These are phyloP conservation scores for Plecotus auritus DNA, from an alignment of 2,113 vertebrate genomes.

Conservation along the genomic window DNA sequence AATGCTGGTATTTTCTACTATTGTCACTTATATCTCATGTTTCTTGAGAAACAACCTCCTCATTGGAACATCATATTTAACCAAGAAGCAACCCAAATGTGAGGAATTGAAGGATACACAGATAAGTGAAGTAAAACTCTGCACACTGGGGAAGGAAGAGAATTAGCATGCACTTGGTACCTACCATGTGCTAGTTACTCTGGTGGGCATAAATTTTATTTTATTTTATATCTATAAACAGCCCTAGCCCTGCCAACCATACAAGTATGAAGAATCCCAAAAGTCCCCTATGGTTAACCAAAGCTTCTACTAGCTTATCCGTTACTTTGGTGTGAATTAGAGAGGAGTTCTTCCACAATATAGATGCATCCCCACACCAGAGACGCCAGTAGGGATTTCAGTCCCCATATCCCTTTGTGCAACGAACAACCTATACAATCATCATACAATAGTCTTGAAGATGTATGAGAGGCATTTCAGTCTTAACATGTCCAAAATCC, in stretches of 20 bases:
- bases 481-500: neutral
- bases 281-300: neutral
- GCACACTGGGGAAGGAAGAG: neutral
- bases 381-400: neutral
- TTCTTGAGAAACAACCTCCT: neutral
- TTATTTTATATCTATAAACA: neutral
- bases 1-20: neutral
- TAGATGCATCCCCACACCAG: neutral
- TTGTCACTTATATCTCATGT: neutral
- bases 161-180: neutral
- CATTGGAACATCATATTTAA: neutral
- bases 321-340: neutral
- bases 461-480: neutral
- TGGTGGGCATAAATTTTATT: neutral
- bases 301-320: neutral
- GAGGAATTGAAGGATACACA: neutral
- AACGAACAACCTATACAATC: neutral
- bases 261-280: neutral
- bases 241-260: neutral
- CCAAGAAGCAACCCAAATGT: neutral
- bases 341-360: neutral
- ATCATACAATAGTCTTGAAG: neutral
- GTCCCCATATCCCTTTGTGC: neutral
- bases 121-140: neutral
- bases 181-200: neutral